Evolutionary conservation across 2,797 vertebrate genomes (phyloP), one percentile per base, ranked within the genome.

Genomic region (Anguilla obscura): DNA sequence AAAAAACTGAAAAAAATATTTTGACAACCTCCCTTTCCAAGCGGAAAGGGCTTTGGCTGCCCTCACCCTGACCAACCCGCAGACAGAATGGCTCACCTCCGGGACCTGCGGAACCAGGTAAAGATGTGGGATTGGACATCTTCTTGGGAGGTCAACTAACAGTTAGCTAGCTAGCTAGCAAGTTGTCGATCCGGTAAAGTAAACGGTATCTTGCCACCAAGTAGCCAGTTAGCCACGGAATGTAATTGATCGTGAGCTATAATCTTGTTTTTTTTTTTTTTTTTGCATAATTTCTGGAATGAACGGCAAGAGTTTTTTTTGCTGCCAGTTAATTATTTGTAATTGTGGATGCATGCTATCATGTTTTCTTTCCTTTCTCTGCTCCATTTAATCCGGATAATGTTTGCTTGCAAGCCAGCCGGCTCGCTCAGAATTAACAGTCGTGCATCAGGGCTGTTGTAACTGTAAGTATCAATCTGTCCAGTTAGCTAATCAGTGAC

Each of bases 91-190:
- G 91, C 92, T 86, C 89, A 91, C 88, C 91, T 92, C 66, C 85
- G 86, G 74, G 88, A 89, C 88, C 88, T 91, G 71, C 83, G 90
- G 87, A 91, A 91, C 89, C 91, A 92, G 92, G 92, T 93, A 89
- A 90, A 79, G 30, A 12, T 56, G 86, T 52, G 8, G 60, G 85
- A 54, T 16, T 24, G 24, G 48, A 69, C 63, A 10, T 30, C 69
- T 56, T 30, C 63, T 52, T 48, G 56, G 87, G 87, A 69, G 87
- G 87, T 84, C 63, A 66, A 36, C 71, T 76, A 76, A 40, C 74
- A 16, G 30, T 40, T 40, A 76, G 30, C 33, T 76, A 9, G 63
- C 63, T 69, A 40, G 33, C 74, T 18, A 36, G 74, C 74, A 18
- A 69, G 63, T 9, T 27, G 69, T 71, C 66, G n/a, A 27, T 33